A percentile compares a stretch with the other conserved stretches of the same genome.
Evolutionary conservation across 2,113 vertebrate genomes (phyloP).

Genomic region (Pristiophorus japonicus): DNA sequence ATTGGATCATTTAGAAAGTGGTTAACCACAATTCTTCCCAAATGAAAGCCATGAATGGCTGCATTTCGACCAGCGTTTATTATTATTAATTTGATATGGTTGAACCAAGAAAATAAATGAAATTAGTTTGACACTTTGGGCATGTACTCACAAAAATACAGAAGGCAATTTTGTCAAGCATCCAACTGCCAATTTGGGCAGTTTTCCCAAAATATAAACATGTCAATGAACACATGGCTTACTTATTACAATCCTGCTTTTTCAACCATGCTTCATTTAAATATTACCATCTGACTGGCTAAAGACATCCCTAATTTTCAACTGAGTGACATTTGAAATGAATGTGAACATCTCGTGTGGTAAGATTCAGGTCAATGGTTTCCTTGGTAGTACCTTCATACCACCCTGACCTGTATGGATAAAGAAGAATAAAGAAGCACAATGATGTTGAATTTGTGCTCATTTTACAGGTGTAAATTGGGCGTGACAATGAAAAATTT

Average conservation of each 20-base stretch:
- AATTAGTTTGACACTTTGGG: constrained; percentile 23
- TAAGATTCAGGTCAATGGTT: neutral
- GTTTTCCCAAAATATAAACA: constrained; percentile 22
- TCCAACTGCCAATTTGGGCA: neutral
- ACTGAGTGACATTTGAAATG: neutral
- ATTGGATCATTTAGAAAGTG: constrained; percentile 39
- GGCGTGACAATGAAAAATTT: neutral
- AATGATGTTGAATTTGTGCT: too few relatives aligned
- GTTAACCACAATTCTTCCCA: constrained; percentile 57
- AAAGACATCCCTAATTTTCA: neutral
- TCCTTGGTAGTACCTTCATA: neutral
- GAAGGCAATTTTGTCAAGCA: neutral
- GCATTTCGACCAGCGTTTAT: constrained; percentile 52
- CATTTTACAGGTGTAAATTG: neutral
- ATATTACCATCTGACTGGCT: neutral
- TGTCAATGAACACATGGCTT: neutral
- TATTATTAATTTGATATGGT: constrained; percentile 57
- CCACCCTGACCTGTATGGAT: neutral
- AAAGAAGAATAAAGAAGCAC: neutral
- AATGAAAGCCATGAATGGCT: constrained; percentile 64
- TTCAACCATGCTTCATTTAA: neutral
- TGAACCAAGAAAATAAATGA: constrained; percentile 51
- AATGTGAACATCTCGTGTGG: neutral
- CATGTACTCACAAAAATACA: constrained; percentile 11
- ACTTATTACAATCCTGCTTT: neutral